Percentiles rank a stretch among this genome's conserved stretches.
Evolutionary conservation across 2,888 invertebrate genomes (phyloP).

Genomic region (Girardia tigrina): DNA sequence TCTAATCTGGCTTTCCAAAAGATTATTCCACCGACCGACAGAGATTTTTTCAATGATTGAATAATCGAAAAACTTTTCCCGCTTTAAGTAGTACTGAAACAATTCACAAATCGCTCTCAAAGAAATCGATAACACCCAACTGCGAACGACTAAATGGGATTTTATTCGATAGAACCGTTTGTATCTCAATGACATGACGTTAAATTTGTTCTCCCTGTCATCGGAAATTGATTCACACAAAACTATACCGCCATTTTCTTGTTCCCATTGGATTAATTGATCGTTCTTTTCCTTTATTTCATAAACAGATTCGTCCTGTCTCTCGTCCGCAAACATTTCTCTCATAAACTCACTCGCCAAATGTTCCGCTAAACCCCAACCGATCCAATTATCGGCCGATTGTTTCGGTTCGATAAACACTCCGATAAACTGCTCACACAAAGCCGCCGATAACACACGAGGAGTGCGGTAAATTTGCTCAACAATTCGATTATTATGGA

Average conservation of each 20-base stretch:
- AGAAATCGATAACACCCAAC: background rate
- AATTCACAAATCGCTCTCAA: background rate
- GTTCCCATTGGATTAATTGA: background rate
- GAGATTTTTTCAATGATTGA: background rate
- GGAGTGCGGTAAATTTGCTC: background rate
- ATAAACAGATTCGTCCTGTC: background rate
- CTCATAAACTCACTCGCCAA: background rate
- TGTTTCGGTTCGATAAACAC: background rate
- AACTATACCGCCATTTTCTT: background rate
- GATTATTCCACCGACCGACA: background rate
- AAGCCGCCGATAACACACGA: background rate
- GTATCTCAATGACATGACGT: background rate
- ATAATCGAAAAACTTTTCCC: background rate
- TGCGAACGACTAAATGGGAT: background rate
- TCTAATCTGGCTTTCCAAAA: background rate
- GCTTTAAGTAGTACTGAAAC: background rate
- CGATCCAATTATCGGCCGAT: background rate
- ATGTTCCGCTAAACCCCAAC: conserved; percentile 3
- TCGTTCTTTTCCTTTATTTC: background rate
- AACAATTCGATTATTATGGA: background rate
- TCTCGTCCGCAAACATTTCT: background rate
- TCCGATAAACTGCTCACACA: background rate
- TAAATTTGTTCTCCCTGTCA: too few species aligned
- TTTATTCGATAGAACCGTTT: background rate
- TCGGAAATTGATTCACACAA: background rate